phyloP scores from a whole-genome alignment of 2,797 vertebrate species.

The Coregonus sp. region DNA sequence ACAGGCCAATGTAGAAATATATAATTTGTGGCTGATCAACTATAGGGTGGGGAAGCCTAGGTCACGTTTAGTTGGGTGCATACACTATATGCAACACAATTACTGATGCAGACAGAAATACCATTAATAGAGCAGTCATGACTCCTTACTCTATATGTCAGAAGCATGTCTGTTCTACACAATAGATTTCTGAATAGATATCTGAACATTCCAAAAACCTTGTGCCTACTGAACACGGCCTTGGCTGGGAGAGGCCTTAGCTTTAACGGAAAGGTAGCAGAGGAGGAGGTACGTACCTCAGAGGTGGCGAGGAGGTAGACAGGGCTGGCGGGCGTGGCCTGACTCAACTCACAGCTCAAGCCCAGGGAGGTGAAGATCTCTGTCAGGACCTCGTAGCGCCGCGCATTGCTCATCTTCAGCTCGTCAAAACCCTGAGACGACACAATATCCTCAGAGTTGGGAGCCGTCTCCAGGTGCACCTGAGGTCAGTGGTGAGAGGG shows the following conservation, averaged over 20 bases:
- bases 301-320: constrained; percentile 78
- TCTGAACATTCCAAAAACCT: not conserved
- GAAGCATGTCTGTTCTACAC: not conserved
- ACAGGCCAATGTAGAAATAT: too few relatives aligned
- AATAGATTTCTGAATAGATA: not conserved
- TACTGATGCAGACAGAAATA: not conserved
- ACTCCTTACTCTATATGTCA: too few relatives aligned
- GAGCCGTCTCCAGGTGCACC: constrained; percentile 83
- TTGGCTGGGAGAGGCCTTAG: not conserved
- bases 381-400: constrained; percentile 80
- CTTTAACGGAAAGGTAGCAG: not conserved
- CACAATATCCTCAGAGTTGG: constrained; percentile 60
- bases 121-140: not conserved
- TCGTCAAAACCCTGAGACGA: constrained; percentile 73
- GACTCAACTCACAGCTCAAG: constrained; percentile 77
- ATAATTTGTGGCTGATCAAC: too few relatives aligned
- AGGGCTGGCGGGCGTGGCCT: constrained; percentile 71
- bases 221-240: not conserved
- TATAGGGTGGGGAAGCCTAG: too few relatives aligned
- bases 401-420: constrained; percentile 81
- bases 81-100: not conserved
- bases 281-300: constrained; percentile 67
- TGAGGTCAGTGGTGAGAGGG: constrained; percentile 48
- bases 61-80: too few relatives aligned
- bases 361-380: constrained; percentile 85